These are phyloP conservation scores for Actias luna DNA, from an alignment of 2,888 invertebrate species.

Conservation along the genomic window DNA sequence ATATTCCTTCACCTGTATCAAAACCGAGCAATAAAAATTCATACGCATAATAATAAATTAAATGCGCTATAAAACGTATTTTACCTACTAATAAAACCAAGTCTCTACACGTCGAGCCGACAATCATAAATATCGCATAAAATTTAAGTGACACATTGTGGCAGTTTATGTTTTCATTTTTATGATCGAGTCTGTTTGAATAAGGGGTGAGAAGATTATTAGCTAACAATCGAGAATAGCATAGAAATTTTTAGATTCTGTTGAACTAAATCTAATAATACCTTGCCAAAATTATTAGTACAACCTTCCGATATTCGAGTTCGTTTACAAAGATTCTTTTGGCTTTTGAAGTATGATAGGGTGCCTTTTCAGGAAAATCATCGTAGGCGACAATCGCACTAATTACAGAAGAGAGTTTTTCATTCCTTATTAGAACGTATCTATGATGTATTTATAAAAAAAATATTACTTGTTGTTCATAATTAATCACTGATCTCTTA, in stretches of 20 bases:
- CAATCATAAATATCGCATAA: conserved; percentile 8
- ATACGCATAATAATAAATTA: conserved; percentile 7
- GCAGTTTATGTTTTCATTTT: conserved; percentile 3
- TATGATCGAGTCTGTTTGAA: conserved; percentile 4
- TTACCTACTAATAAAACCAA: conserved; percentile 1
- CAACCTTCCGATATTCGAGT: no score
- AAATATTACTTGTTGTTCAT: no score
- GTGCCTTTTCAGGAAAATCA: no score
- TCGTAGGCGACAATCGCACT: no score
- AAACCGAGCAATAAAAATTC: background rate
- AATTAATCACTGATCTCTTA: no score
- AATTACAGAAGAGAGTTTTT: no score
- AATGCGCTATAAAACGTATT: conserved; percentile 8
- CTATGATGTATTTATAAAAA: no score
- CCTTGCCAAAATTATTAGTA: no score
- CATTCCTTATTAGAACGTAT: no score
- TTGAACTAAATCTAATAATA: no score
- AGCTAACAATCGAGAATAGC: background rate
- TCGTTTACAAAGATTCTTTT: no score
- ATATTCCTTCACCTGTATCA: background rate
- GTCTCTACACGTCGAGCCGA: conserved; percentile 3
- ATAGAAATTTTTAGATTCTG: background rate
- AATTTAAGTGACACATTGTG: conserved; percentile 7
- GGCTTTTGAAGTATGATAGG: no score
- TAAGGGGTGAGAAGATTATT: background rate